Evolutionary conservation across 2,888 invertebrate genomes (phyloP).

Genomic region (Cataglyphis albicans): DNA sequence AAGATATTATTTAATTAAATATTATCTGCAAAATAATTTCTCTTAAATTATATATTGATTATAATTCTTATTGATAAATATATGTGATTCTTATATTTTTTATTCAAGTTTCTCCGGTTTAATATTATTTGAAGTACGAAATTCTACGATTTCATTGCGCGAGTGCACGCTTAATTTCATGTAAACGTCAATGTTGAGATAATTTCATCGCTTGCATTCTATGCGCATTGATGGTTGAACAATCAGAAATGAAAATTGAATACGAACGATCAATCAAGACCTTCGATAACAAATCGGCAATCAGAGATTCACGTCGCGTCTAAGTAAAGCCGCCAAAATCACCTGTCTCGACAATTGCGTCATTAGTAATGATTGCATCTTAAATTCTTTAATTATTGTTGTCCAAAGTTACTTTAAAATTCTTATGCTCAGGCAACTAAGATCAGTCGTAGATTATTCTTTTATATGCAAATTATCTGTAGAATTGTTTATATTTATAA

Average conservation of each 20-base stretch:
- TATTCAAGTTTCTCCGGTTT: background rate
- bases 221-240: constrained; percentile 54
- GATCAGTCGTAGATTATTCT: background rate
- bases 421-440: background rate
- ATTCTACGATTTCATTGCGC: background rate
- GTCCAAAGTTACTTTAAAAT: background rate
- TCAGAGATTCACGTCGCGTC: constrained; percentile 75
- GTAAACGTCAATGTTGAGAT: constrained; percentile 22
- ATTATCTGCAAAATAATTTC: background rate
- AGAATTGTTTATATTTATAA: background rate
- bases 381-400: background rate
- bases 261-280: constrained; percentile 75
- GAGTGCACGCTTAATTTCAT: background rate
- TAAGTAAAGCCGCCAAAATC: constrained; percentile 22
- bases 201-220: constrained; percentile 70
- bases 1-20: background rate
- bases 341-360: constrained; percentile 53
- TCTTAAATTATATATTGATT: background rate
- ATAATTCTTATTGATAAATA: background rate
- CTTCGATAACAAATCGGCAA: constrained; percentile 73
- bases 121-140: background rate
- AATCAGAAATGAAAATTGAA: constrained; percentile 70
- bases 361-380: constrained; percentile 36
- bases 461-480: background rate
- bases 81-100: background rate